Base-by-base conservation (phyloP, 2,888 invertebrate species). In the Monochamus alternatus region DNA sequence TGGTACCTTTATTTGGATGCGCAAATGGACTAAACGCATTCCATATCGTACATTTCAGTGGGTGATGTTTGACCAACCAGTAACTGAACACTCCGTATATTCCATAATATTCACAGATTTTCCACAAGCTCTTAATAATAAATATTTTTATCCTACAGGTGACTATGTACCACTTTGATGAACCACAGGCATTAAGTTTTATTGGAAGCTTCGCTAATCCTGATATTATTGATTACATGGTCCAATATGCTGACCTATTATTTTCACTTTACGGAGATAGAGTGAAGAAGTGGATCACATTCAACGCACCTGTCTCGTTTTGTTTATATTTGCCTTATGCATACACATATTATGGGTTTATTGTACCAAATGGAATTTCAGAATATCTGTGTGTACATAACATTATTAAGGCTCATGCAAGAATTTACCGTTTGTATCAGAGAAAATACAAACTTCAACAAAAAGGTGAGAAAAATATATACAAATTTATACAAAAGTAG, bases 341-440 rank as follows among this genome's bases (percentile, higher is more conserved):
- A 79, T 88, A 85, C 0, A 89, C 88, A 81, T 90, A 90, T 75
- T 91, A 91, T 8, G 91, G 91, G 10, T 91, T 90, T 0, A 74
- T 90, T 10, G 86, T 90, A 77, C 90, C 90, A 73, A 89, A 91
- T 68, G 92, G 92, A 8, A 90, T 91, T n/a, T 92, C 91, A 9
- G 91, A 91, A 80, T 94, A 95, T 85, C 84, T 91, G 52, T 93
- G 93, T 83, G 91, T 91, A 73, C 92, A 94, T 82, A 92, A 91
- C 68, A 86, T 93, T 58, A 87, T 95, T 12, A 90, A 92, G 81
- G 91, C 94, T 0, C 95, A 95, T 83, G 93, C 93, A 1, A 91
- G 90, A 81, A 90, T 91, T 0, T 95, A 92, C 86, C 90, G 91
- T 72, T 84, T 93, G 51, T 94, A 94, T 85, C 89, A 93, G 66